Evolutionary conservation across 2,113 vertebrate species (phyloP).

Genomic region (Oostethus manadensis): DNA sequence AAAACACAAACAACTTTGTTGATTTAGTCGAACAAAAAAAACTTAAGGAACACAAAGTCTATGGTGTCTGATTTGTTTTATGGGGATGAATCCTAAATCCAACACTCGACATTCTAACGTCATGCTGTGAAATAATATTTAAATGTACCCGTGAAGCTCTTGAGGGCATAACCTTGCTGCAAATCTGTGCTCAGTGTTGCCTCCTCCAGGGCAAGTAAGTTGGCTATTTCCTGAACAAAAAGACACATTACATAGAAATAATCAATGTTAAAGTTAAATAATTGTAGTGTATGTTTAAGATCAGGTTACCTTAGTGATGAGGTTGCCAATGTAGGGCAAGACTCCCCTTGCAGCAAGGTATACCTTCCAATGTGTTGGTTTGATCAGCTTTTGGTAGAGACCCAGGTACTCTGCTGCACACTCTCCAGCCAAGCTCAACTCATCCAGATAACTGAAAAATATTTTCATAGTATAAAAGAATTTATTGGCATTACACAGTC

Average conservation of each 20-base stretch:
- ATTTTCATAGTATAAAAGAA: neutral
- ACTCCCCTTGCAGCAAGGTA: slow-evolving; percentile 94
- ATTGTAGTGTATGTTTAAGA: neutral
- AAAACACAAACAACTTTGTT: slow-evolving; percentile 4
- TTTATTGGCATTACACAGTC: no score
- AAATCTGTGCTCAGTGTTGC: slow-evolving; percentile 94
- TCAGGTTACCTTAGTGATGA: slow-evolving; percentile 98
- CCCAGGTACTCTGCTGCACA: slow-evolving; percentile 93
- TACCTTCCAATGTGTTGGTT: slow-evolving; percentile 94
- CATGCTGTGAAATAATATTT: neutral
- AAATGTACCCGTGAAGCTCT: slow-evolving; percentile 91
- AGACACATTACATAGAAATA: neutral
- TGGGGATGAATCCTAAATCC: no score
- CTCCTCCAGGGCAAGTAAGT: slow-evolving; percentile 91
- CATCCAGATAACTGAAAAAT: slow-evolving; percentile 86
- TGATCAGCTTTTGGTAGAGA: slow-evolving; percentile 96
- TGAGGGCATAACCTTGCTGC: slow-evolving; percentile 96
- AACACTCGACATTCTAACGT: no score
- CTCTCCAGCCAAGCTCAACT: slow-evolving; percentile 91
- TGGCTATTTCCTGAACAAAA: slow-evolving; percentile 88
- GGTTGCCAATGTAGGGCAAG: slow-evolving; percentile 91
- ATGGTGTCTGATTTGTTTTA: neutral
- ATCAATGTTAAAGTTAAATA: neutral
- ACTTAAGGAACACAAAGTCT: neutral
- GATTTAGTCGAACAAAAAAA: neutral